Conservation (phyloP, 2,888 invertebrate species). For the Nomada goodeniana region DNA sequence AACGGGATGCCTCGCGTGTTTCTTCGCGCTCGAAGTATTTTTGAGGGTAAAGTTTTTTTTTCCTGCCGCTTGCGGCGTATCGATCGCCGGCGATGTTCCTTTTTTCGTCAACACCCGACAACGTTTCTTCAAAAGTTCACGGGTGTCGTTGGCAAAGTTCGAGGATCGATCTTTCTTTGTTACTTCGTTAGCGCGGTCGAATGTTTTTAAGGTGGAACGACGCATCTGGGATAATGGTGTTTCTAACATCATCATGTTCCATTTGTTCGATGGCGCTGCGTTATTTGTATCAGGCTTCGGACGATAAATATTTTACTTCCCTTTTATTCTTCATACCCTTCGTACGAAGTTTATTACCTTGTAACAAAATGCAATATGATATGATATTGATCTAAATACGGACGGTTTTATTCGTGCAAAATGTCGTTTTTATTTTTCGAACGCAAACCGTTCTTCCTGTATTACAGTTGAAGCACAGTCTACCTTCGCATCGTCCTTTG, state of each 20-base stretch:
- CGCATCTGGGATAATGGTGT: no score
- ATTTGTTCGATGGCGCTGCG: no score
- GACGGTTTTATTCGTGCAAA: background rate
- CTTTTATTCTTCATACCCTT: no score
- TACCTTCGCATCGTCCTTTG: background rate
- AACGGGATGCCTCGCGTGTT: slow-evolving; percentile 32
- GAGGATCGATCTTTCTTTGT: background rate
- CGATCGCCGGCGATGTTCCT: slow-evolving; percentile 43
- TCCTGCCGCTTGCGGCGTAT: slow-evolving; percentile 13
- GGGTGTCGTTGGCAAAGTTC: slow-evolving; percentile 3
- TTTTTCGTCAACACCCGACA: slow-evolving; percentile 20
- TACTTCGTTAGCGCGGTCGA: no score
- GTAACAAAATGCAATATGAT: no score
- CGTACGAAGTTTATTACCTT: no score
- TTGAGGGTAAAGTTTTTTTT: slow-evolving; percentile 26
- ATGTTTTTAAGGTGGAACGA: no score
- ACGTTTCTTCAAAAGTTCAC: slow-evolving; percentile 6
- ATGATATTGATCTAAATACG: no score
- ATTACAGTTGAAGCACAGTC: background rate
- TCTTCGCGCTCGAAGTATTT: slow-evolving; percentile 32
- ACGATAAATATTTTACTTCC: no score
- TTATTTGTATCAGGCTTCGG: no score
- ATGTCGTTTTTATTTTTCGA: background rate
- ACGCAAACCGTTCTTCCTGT: background rate
- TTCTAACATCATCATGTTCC: no score